Base-by-base conservation (phyloP, 2,888 invertebrate species). In the Megalurothrips usitatus region DNA sequence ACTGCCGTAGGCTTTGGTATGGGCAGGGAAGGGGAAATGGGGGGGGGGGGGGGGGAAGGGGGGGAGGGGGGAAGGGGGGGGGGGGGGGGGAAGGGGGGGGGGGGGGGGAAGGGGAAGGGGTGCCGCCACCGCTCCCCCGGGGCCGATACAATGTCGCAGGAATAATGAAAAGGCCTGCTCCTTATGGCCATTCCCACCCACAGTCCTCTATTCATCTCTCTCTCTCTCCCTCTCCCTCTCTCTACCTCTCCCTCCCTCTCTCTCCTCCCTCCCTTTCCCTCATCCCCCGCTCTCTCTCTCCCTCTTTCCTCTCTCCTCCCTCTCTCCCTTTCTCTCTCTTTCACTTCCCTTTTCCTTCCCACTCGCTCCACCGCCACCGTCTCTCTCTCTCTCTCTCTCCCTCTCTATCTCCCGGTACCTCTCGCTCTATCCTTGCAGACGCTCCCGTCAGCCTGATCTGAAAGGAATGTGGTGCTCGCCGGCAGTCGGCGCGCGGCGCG, bases 71-170 rank as follows among this genome's bases (percentile, higher is more conserved):
- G 23, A 8, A 23, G 23, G 19, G 19, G 14, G 49, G 10, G 49
- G 49, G 12, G 52, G 14, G 11, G 17, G 52, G 2, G n/a, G n/a
- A n/a, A n/a, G n/a, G n/a, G n/a, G n/a, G n/a, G n/a, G n/a, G 11
- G 6, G 49, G 10, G 49, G 49, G 10, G 49, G 49, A 49, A 17
- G 14, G 11, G 58, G 58, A 2, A 4, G 34, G 34, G 34, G 2
- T 0, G 14, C 58, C 14, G 17, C 58, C 14, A 26, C 26, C 9
- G 34, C 14, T 75, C 68, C 68, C 68, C 68, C 12, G 68, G 68
- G 68, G 68, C n/a, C 68, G 68, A 75, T 75, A 75, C 68, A 75
- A 75, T 75, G 68, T 75, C 68, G 68, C 68, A 8, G 23, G 68
- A 75, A 75, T 75, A 75, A 75, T 75, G 68, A 75, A 75, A 75